Conservation (phyloP, 92 coral and sea anemone species). For the Parazoanthus darwini region DNA sequence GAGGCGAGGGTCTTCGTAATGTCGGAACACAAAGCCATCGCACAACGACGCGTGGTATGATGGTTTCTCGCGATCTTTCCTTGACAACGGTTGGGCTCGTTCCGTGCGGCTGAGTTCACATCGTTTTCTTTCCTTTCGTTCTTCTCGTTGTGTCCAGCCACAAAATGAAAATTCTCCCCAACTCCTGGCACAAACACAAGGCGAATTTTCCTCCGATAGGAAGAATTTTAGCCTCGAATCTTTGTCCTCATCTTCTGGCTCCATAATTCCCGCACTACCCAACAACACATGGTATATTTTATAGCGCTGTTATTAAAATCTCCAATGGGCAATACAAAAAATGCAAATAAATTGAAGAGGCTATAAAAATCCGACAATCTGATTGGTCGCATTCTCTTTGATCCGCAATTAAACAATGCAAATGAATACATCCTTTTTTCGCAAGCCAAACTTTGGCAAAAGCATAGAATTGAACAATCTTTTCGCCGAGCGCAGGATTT, state of each 20-base stretch:
- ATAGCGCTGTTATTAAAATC: background rate
- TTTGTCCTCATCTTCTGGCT: constrained; percentile 32
- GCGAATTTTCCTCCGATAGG: constrained; percentile 40
- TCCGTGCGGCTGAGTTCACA: constrained; percentile 49
- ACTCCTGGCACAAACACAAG: constrained; percentile 67
- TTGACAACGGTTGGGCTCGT: constrained; percentile 71
- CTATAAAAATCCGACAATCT: background rate
- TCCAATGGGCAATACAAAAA: constrained; percentile 6
- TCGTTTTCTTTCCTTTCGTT: constrained; percentile 53
- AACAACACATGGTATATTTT: constrained; percentile 25
- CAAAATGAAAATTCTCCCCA: constrained; percentile 49
- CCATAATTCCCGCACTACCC: background rate
- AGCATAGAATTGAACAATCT: background rate
- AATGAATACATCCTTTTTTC: background rate
- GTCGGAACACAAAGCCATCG: constrained; percentile 84
- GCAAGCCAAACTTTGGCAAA: background rate
- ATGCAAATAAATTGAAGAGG: constrained; percentile 15
- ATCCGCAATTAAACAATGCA: constrained; percentile 1
- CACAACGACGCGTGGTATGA: constrained; percentile 39
- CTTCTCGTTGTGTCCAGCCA: constrained; percentile 69
- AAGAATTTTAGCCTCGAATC: constrained; percentile 36
- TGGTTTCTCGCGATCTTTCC: constrained; percentile 59
- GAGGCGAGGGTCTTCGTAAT: constrained; percentile 75
- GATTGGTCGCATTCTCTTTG: constrained; percentile 13
- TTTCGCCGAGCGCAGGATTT: background rate